Percentiles rank a stretch among this genome's conserved stretches.
Conservation (phyloP, 2,888 invertebrate genomes). For the Scaptomyza reducta region DNA sequence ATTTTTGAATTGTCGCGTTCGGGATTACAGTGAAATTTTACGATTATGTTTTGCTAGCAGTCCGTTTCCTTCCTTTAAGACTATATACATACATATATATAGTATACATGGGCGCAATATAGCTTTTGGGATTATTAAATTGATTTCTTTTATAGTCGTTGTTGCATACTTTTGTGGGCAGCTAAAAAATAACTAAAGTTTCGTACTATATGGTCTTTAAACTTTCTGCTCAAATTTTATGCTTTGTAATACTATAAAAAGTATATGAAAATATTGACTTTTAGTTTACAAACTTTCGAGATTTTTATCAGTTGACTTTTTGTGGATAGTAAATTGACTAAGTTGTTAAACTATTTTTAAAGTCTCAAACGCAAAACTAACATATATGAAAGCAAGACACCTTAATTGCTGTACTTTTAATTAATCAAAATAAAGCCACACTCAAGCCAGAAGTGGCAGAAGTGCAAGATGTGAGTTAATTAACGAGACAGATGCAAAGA, state of each 20-base stretch:
- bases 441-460: neutral
- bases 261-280: too few species aligned
- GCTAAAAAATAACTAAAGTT: neutral
- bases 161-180: slow-evolving; percentile 35
- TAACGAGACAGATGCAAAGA: too few species aligned
- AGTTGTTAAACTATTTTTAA: neutral
- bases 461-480: neutral
- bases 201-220: neutral
- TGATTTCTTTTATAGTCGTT: slow-evolving; percentile 43
- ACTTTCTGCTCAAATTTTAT: neutral
- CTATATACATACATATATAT: neutral
- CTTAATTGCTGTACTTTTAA: slow-evolving; percentile 25
- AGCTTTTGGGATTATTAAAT: slow-evolving; percentile 53
- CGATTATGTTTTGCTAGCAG: slow-evolving; percentile 58
- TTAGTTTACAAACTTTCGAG: too few species aligned
- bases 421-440: slow-evolving; percentile 25
- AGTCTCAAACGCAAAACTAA: neutral
- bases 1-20: slow-evolving; percentile 24
- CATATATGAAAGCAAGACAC: neutral
- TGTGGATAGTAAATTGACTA: too few species aligned
- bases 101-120: slow-evolving; percentile 4
- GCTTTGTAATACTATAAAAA: too few species aligned
- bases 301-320: too few species aligned
- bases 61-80: slow-evolving; percentile 29
- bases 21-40: slow-evolving; percentile 56